phyloP scores from a whole-genome alignment of 2,888 invertebrate species.

The Drosophila histrio region DNA sequence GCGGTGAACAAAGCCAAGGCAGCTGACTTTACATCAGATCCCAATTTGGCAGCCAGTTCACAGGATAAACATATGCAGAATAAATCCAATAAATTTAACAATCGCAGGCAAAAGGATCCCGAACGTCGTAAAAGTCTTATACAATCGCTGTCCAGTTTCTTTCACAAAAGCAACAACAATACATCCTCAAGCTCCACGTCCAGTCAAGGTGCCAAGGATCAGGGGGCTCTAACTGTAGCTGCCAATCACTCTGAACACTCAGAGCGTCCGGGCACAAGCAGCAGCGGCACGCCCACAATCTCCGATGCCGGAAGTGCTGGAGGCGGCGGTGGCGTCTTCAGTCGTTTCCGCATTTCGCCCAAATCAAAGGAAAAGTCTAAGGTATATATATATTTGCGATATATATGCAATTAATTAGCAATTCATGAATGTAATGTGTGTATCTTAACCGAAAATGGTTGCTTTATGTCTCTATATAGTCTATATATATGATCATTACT shows the following conservation, averaged over 20 bases:
- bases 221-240: constrained; percentile 75
- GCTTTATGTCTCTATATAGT: constrained; percentile 5
- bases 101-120: constrained; percentile 85
- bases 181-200: constrained; percentile 30
- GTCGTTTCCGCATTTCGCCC: constrained; percentile 87
- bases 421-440: constrained; percentile 5
- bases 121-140: constrained; percentile 92
- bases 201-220: constrained; percentile 56
- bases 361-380: constrained; percentile 88
- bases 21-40: constrained; percentile 86
- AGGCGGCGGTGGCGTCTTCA: constrained; percentile 84
- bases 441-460: constrained; percentile 2
- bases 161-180: constrained; percentile 86
- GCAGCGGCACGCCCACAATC: constrained; percentile 76
- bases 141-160: constrained; percentile 92
- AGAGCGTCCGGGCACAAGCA: constrained; percentile 86
- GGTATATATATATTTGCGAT: too few relatives aligned
- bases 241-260: constrained; percentile 86
- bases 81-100: too few relatives aligned
- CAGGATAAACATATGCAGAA: constrained; percentile 54
- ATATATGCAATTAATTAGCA: too few relatives aligned
- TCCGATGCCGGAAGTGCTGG: constrained; percentile 61
- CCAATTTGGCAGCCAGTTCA: constrained; percentile 84
- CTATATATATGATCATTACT: constrained; percentile 18
- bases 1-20: constrained; percentile 56